Evolutionary conservation across 2,888 invertebrate species (phyloP).

Genomic region (Onchidella celtica): DNA sequence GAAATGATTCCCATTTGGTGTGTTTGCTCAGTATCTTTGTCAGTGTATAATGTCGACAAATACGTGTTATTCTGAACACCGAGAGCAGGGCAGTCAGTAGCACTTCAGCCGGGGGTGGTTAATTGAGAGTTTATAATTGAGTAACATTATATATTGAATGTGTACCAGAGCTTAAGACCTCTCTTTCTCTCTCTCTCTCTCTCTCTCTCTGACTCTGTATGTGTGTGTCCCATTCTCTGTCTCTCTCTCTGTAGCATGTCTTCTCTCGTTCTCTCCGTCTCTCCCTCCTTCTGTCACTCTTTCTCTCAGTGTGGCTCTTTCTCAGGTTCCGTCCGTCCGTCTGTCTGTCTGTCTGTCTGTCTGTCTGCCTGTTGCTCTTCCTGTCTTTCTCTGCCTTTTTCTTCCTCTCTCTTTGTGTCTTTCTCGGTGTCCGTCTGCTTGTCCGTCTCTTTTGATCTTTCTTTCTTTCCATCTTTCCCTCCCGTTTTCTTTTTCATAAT

Average conservation of each 20-base stretch:
- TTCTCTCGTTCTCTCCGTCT: conserved; percentile 12
- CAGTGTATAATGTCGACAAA: too few relatives aligned
- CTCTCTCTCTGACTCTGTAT: not conserved
- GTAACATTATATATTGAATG: too few relatives aligned
- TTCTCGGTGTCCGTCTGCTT: not conserved
- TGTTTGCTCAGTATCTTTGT: too few relatives aligned
- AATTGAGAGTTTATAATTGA: too few relatives aligned
- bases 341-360: conserved; percentile 9
- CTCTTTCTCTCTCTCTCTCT: conserved; percentile 1
- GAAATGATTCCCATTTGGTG: too few relatives aligned
- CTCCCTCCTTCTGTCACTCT: conserved; percentile 2
- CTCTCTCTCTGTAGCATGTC: not conserved
- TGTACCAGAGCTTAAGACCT: too few relatives aligned
- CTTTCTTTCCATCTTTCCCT: not conserved
- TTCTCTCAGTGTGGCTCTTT: too few relatives aligned
- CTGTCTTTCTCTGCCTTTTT: not conserved
- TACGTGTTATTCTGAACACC: too few relatives aligned
- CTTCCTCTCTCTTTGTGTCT: not conserved
- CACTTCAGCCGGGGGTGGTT: too few relatives aligned
- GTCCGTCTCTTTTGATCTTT: not conserved
- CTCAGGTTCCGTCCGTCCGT: too few relatives aligned
- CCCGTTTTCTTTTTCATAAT: not conserved
- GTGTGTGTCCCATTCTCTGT: not conserved
- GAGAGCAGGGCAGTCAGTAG: too few relatives aligned
- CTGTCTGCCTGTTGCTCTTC: not conserved